A percentile compares a stretch with the other conserved stretches of the same genome.
phyloP scores from a whole-genome alignment of 2,797 vertebrate species.

The Phyllotis vaccarum region DNA sequence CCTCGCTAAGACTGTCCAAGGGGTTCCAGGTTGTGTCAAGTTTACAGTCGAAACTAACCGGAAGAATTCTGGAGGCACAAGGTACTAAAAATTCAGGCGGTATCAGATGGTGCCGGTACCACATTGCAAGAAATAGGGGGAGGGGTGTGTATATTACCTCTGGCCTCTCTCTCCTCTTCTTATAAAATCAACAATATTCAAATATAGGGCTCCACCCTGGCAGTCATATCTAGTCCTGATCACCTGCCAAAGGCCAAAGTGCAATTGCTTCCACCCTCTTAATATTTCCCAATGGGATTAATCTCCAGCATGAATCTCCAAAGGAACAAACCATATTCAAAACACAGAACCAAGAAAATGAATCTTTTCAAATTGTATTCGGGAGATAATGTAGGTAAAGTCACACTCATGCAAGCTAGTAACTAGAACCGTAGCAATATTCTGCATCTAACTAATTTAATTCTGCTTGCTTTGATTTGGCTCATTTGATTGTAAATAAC shows the following conservation, averaged over 20 bases:
- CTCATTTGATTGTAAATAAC: slow-evolving; percentile 65
- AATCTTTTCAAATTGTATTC: slow-evolving; percentile 43
- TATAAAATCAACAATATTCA: not conserved
- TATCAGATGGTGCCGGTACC: not conserved
- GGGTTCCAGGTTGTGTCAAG: not conserved
- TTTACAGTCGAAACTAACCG: not conserved
- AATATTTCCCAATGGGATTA: not conserved
- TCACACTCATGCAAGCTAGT: not conserved
- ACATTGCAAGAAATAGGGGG: not conserved
- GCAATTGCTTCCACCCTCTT: not conserved
- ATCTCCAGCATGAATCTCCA: not conserved
- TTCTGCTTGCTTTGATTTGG: slow-evolving; percentile 60
- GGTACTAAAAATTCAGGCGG: not conserved
- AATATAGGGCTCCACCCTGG: no score
- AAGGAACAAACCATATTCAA: not conserved
- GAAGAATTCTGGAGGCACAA: not conserved
- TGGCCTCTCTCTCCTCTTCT: not conserved
- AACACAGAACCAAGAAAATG: not conserved
- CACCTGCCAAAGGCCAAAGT: not conserved
- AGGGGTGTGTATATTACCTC: not conserved
- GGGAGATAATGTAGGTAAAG: not conserved
- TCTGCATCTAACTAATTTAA: slow-evolving; percentile 64
- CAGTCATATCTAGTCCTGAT: not conserved
- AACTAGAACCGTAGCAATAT: slow-evolving; percentile 34
- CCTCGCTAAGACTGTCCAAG: not conserved